Evolutionary conservation across 1,140 invertebrate genomes (phyloP), one percentile per base, ranked within the genome.

Genomic region (Drosophila kikkawai): DNA sequence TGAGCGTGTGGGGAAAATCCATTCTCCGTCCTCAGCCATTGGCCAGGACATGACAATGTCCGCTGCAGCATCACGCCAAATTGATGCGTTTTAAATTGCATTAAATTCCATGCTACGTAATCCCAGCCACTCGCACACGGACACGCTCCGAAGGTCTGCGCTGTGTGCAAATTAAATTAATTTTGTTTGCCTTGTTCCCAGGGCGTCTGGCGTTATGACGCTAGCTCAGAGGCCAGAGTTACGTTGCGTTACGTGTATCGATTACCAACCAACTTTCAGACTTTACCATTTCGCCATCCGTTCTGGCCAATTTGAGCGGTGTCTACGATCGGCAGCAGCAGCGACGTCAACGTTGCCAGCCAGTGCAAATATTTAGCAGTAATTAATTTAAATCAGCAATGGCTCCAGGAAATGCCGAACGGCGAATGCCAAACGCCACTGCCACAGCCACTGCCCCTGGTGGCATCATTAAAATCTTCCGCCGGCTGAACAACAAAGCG

Each of bases 401-500:
- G 63, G 63, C 51, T 39, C 26, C 32, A 48, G 74, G 64, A 78
- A 77, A 50, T 29, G 50, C 19, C 22, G 42, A 64, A 22, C 19
- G 53, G 51, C 19, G 51, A 39, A 39, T 22, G 50, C 29, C 51
- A 69, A 66, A 45, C 48, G 22, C 26, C 39, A 56, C 34, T 53
- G 37, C 22, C 57, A 44, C 19, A 9, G 39, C n/a, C 45, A 26
- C 22, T 29, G 13, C 17, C 39, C 29, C 57, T 64, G 68, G 26
- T 63, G 53, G 71, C 74, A 67, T 90, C 85, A 90, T 90, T 90
- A 90, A 90, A 90, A 90, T 90, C 79, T 90, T 91, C 75, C 85
- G 82, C 79, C 56, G 17, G 47, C 63, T 84, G 85, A 79, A 84
- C 84, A 78, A 84, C 85, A 87, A 87, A 88, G 85, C 80, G 58